Conservation (phyloP, 2,113 vertebrate species). For the Syngnathus typhle region DNA sequence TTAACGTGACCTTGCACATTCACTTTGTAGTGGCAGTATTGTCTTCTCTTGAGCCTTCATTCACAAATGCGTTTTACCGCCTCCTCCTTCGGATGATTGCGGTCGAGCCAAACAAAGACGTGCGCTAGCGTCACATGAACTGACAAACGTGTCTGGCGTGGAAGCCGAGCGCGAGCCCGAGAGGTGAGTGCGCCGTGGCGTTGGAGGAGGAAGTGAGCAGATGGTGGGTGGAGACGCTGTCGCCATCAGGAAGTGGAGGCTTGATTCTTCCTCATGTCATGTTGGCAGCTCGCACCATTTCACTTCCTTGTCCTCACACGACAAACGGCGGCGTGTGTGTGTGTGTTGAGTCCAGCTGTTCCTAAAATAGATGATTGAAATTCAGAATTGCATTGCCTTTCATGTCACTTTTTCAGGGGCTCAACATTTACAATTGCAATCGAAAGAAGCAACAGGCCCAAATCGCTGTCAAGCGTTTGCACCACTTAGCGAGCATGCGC, state of each 20-base stretch:
- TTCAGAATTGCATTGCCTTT: background rate
- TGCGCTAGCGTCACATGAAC: no score
- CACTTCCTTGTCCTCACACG: slow-evolving; percentile 35
- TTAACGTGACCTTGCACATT: no score
- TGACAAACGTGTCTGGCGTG: background rate
- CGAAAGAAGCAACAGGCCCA: no score
- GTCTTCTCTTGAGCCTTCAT: background rate
- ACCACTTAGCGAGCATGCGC: background rate
- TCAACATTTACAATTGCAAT: no score
- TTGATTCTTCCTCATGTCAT: slow-evolving; percentile 54
- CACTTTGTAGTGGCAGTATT: no score
- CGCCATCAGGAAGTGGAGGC: slow-evolving; percentile 53
- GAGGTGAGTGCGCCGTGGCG: background rate
- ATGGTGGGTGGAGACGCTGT: slow-evolving; percentile 34
- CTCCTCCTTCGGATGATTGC: background rate
- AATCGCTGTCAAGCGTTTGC: background rate
- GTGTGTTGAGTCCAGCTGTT: slow-evolving; percentile 5
- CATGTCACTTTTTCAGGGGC: background rate
- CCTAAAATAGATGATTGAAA: background rate
- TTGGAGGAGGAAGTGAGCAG: slow-evolving; percentile 46
- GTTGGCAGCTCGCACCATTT: slow-evolving; percentile 41
- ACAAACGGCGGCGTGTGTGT: slow-evolving; percentile 28
- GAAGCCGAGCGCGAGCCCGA: background rate
- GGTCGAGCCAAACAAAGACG: background rate
- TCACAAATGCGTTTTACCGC: background rate